Base-by-base conservation (phyloP, 2,113 vertebrate species). In the Chaetodon trifascialis region DNA sequence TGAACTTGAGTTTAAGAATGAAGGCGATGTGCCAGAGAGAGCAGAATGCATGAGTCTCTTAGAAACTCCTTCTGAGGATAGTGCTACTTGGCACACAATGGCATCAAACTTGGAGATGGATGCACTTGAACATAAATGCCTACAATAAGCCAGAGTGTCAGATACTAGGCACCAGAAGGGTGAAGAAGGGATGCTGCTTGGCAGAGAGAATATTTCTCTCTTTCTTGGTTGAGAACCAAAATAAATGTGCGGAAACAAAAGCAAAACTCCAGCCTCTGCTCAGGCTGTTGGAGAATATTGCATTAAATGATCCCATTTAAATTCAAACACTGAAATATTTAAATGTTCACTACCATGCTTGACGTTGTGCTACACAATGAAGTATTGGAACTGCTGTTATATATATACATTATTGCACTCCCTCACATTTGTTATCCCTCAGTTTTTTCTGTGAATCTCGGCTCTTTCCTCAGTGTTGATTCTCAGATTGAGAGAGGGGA, bases 351-450 rank as follows among this genome's bases (percentile, higher is more conserved):
- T 4, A 49, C n/a, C 4, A 40, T 23, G 3, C 60, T 42, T 11
- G 0, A 46, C 3, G 44, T 34, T 17, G 3, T 17, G 72, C 58
- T 63, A n/a, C 49, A n/a, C 9, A 6, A 5, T n/a, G 2, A 19
- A 7, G 55, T 11, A 15, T 23, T n/a, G 23, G 11, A 25, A 1
- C 10, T 56, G 23, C 30, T 51, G 66, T 42, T 40, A 51, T 38
- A 4, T 38, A 4, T 11, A 21, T 34, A 25, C 42, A 16, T 69
- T 15, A 36, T 21, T 30, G 44, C 59, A 14, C 54, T 44, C 9
- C 4, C 5, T 42, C 76, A 55, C 51, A 36, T 86, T 72, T 70
- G n/a, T 63, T 71, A 86, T 88, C 72, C 80, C n/a, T 42, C 42
- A 63, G 47, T 83, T 80, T 82, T 30, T 56, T 9, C 47, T 47